These are phyloP conservation scores for Calyptommatus sinebrachiatus DNA, from an alignment of 2,113 vertebrate genomes.

Conservation along the genomic window DNA sequence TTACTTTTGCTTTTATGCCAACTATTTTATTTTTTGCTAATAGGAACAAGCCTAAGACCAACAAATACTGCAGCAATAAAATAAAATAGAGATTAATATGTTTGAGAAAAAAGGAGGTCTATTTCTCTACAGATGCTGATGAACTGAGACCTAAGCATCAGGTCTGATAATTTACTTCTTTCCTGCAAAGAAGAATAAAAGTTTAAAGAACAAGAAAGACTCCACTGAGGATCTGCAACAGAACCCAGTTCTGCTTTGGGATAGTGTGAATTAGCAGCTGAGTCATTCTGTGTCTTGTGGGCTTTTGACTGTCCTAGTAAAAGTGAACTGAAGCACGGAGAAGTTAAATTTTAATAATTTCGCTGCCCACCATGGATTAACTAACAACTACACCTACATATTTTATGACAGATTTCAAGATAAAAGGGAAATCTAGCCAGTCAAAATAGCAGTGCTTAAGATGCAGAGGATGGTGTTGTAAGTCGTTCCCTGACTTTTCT, in stretches of 20 bases:
- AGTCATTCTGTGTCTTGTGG: slow-evolving; percentile 8
- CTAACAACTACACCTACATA: slow-evolving; percentile 24
- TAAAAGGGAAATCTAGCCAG: slow-evolving; percentile 21
- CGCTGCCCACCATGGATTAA: slow-evolving; percentile 25
- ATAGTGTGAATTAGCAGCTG: not conserved
- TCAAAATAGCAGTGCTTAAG: not conserved
- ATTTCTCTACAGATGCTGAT: not conserved
- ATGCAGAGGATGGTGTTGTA: not conserved
- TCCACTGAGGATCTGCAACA: not conserved
- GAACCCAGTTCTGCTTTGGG: not conserved
- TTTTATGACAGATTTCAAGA: slow-evolving; percentile 25
- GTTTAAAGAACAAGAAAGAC: not conserved
- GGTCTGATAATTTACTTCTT: not conserved
- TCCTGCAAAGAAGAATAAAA: not conserved
- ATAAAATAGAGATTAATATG: not conserved
- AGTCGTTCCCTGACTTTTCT: not conserved
- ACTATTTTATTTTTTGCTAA: no score
- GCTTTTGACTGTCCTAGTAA: slow-evolving; percentile 17
- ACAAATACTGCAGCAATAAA: not conserved
- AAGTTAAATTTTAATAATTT: slow-evolving; percentile 34
- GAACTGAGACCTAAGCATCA: not conserved
- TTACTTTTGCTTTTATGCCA: no score
- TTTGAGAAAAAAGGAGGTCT: not conserved
- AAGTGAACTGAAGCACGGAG: slow-evolving; percentile 24
- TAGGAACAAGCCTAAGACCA: no score